phyloP scores from a whole-genome alignment of 1,140 invertebrate species.

The Delia radicum region DNA sequence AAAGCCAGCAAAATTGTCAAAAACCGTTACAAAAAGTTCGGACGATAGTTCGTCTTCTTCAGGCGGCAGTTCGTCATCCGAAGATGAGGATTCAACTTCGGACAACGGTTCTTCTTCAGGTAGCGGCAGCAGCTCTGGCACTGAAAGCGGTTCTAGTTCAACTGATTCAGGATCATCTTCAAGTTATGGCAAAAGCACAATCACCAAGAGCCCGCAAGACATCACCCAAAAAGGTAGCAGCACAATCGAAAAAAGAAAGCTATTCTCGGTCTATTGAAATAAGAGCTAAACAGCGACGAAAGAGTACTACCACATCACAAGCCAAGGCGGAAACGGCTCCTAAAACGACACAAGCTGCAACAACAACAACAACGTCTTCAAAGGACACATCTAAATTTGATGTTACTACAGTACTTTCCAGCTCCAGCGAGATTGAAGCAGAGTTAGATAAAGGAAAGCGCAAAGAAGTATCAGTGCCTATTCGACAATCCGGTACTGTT shows the following conservation, averaged over 20 bases:
- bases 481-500: conserved; percentile 29
- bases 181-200: conserved; percentile 30
- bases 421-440: conserved; percentile 51
- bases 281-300: conserved; percentile 56
- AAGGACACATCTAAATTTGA: conserved; percentile 29
- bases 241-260: conserved; percentile 28
- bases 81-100: conserved; percentile 57
- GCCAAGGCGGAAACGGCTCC: background rate
- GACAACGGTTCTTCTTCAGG: conserved; percentile 24
- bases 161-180: conserved; percentile 29
- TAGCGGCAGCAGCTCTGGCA: conserved; percentile 30
- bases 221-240: conserved; percentile 27
- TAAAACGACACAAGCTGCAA: no score
- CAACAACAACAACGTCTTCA: conserved; percentile 21
- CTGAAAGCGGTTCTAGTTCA: conserved; percentile 38
- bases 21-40: conserved; percentile 1
- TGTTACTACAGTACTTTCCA: conserved; percentile 42
- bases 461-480: conserved; percentile 51
- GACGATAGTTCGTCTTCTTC: conserved; percentile 42
- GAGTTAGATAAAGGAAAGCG: conserved; percentile 27
- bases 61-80: conserved; percentile 62
- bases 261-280: conserved; percentile 45
- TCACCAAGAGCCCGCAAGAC: background rate
- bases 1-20: conserved; percentile 38
- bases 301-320: conserved; percentile 35